Conservation (phyloP, 2,113 vertebrate genomes). For the Illadopsis cleaveri region DNA sequence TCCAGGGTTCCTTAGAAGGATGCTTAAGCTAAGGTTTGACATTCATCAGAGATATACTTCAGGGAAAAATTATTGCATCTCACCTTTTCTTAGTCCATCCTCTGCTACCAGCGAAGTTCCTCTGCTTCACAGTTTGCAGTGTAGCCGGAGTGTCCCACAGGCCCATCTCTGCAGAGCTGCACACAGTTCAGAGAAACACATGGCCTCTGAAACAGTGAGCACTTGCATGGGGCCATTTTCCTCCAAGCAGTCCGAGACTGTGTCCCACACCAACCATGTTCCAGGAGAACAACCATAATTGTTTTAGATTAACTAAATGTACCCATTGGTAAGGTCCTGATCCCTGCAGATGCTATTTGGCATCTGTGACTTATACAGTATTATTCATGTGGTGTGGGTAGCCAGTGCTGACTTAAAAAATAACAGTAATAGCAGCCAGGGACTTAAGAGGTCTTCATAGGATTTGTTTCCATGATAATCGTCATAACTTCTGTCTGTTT, state of each 20-base stretch:
- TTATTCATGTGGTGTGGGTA: neutral
- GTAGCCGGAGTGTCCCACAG: neutral
- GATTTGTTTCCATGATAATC: slow-evolving; percentile 10
- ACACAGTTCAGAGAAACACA: neutral
- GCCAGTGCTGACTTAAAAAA: neutral
- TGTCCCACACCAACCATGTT: neutral
- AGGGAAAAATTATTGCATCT: neutral
- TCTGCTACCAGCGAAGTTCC: neutral
- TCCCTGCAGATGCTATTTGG: neutral
- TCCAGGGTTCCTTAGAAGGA: neutral
- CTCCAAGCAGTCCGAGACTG: rapidly evolving
- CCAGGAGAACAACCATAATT: neutral
- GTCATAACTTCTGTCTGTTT: slow-evolving; percentile 18
- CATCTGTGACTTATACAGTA: neutral
- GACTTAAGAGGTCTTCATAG: neutral
- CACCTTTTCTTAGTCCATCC: neutral
- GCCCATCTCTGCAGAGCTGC: neutral
- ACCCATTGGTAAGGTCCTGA: neutral
- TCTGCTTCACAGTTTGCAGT: neutral
- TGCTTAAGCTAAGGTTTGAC: neutral
- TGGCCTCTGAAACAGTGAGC: neutral
- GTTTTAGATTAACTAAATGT: neutral
- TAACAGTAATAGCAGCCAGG: neutral
- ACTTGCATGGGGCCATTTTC: neutral
- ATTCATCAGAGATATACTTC: neutral